These are phyloP conservation scores for Chrysemys picta DNA, from an alignment of 2,113 vertebrate genomes.

Conservation along the genomic window DNA sequence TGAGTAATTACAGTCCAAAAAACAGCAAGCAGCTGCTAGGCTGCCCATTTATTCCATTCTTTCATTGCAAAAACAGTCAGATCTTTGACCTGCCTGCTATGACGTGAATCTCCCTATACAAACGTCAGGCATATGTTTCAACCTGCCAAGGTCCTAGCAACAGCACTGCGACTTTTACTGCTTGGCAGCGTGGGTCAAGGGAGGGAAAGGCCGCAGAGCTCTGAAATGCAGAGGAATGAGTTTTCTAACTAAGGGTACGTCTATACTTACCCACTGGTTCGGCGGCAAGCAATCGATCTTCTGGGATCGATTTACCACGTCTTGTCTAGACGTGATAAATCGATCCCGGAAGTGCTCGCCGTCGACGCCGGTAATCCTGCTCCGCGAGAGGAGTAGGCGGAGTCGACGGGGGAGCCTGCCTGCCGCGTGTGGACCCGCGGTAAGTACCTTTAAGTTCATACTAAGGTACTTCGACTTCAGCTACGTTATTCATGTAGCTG, in stretches of 20 bases:
- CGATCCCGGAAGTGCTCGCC: no score
- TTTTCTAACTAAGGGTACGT: neutral
- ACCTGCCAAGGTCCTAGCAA: neutral
- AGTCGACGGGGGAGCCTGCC: no score
- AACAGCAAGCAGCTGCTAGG: neutral
- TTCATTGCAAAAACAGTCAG: neutral
- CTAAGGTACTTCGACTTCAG: no score
- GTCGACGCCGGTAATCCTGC: no score
- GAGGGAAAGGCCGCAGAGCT: neutral
- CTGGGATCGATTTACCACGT: no score
- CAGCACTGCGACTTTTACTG: neutral
- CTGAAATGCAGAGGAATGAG: neutral
- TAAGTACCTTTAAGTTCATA: no score
- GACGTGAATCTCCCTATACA: neutral
- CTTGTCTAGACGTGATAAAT: no score
- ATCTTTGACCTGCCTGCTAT: neutral
- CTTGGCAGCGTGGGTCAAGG: neutral
- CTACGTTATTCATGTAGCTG: no score
- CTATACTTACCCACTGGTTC: no score
- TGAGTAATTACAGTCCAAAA: neutral
- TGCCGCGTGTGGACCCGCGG: no score
- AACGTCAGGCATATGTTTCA: neutral
- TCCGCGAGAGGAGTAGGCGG: no score
- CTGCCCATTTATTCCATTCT: neutral
- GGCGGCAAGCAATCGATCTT: no score